Conservation (phyloP, 2,113 vertebrate genomes). For the Cygnus buccinator region DNA sequence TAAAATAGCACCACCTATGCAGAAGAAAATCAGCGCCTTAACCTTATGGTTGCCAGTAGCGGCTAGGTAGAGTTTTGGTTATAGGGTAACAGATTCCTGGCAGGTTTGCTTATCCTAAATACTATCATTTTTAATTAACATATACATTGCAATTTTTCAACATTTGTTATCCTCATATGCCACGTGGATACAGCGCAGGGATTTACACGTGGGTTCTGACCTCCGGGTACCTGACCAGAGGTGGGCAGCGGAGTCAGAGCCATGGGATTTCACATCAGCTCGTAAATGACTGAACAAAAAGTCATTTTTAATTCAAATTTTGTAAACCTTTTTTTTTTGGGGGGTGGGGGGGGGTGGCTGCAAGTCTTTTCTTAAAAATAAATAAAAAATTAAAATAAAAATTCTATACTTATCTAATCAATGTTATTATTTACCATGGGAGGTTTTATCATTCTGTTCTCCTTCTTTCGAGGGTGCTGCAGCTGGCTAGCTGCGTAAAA, state of each 20-base stretch:
- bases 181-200: rapidly evolving
- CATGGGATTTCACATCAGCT: background rate
- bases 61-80: background rate
- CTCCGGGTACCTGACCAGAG: background rate
- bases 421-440: background rate
- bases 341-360: background rate
- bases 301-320: background rate
- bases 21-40: constrained; percentile 62
- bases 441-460: background rate
- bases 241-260: background rate
- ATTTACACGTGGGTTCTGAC: background rate
- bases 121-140: background rate
- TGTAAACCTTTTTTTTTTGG: background rate
- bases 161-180: rapidly evolving
- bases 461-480: background rate
- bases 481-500: background rate
- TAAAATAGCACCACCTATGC: constrained; percentile 71
- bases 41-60: constrained; percentile 36
- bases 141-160: background rate
- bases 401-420: rapidly evolving
- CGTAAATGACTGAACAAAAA: background rate
- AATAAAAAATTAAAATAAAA: background rate
- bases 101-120: background rate
- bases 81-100: background rate
- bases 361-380: background rate